phyloP scores from a whole-genome alignment of 2,888 invertebrate species.

The Phalera bucephala region DNA sequence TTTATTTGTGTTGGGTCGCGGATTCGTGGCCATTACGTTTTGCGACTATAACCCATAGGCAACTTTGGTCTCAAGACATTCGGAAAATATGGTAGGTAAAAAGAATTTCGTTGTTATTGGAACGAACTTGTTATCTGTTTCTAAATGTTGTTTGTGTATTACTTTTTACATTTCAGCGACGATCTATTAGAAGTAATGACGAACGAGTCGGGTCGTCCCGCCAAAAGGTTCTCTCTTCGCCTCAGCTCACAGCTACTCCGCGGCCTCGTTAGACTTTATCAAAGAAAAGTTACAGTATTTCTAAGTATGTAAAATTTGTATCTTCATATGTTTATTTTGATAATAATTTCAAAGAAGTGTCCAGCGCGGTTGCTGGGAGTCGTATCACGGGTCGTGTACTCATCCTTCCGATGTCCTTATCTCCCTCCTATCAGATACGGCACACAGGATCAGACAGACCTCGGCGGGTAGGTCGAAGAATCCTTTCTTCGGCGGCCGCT shows the following conservation, averaged over 20 bases:
- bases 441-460: too few relatives aligned
- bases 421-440: too few relatives aligned
- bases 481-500: too few relatives aligned
- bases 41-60: slow-evolving; percentile 59
- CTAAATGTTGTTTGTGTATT: too few relatives aligned
- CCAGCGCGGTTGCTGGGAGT: too few relatives aligned
- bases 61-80: slow-evolving; percentile 69
- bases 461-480: too few relatives aligned
- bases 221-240: slow-evolving; percentile 65
- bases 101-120: too few relatives aligned
- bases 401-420: too few relatives aligned
- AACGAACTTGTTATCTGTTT: too few relatives aligned
- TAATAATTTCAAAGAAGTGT: too few relatives aligned
- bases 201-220: slow-evolving; percentile 65
- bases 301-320: slow-evolving; percentile 38
- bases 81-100: slow-evolving; percentile 58
- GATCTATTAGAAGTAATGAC: slow-evolving; percentile 60
- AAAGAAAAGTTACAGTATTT: slow-evolving; percentile 57
- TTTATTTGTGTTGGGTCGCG: slow-evolving; percentile 74
- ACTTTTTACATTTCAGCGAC: slow-evolving; percentile 57
- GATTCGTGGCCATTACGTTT: slow-evolving; percentile 73
- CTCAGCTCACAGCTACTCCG: slow-evolving; percentile 69
- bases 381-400: too few relatives aligned
- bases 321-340: too few relatives aligned
- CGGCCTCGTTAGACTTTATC: slow-evolving; percentile 65